Evolutionary conservation across 2,797 vertebrate species (phyloP), one percentile per base, ranked within the genome.

Genomic region (Pitangus sulphuratus): DNA sequence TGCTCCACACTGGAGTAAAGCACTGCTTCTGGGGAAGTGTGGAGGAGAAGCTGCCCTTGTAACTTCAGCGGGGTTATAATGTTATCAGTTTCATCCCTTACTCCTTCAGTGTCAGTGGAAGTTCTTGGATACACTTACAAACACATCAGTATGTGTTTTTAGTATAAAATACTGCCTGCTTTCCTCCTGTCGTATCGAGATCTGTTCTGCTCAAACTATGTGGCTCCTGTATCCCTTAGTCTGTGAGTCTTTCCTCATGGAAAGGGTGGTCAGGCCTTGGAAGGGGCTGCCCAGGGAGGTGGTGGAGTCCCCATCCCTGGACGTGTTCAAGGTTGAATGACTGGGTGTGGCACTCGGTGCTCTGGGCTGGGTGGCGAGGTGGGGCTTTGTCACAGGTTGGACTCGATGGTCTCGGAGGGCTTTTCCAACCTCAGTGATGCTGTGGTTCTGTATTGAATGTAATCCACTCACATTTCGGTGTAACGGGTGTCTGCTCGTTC

Each of bases 321-420:
- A 70, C 14, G 5, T 22, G n/a, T 50, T 28, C 56, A 15, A 7
- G 31, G 48, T 45, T 12, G 45, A 50, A 12, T 0, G 6, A 16
- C 15, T 33, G 56, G 24, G 39, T 0, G 1, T 60, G 62, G n/a
- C 39, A 19, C 24, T 47, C 19, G 2, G 13, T 42, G 40, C 61
- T 68, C 31, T 68, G 70, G 21, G 6, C 35, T 25, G 48, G 31
- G 15, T 61, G 31, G 20, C 42, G 56, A 13, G 15, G 9, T 24
- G 12, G 12, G 15, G 15, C 13, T 65, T 3, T 6, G 12, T 26
- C 31, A 15, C 18, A 50, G 45, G 18, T 8, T 68, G 19, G 25
- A 50, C 13, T 50, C 3, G 0, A 0, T 37, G 37, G 4, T 33
- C 13, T 56, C 12, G 62, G 37, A n/a, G 26, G 6, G 13, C 5